These are phyloP conservation scores for Nanorana parkeri DNA, from an alignment of 2,113 vertebrate species.

Conservation along the genomic window DNA sequence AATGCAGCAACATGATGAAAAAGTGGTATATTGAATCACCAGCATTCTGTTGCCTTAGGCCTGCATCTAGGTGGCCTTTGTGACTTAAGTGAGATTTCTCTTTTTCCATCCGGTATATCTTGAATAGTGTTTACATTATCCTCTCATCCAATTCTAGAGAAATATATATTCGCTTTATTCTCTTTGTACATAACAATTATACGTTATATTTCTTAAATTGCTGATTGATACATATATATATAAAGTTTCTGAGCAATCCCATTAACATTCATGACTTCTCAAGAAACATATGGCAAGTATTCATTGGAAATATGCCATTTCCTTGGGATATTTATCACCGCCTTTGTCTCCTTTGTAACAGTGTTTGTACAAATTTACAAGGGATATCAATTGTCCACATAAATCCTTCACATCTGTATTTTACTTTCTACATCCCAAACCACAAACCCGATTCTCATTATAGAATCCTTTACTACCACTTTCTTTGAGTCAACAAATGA, in stretches of 20 bases:
- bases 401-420: slow-evolving; percentile 59
- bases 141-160: neutral
- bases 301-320: slow-evolving; percentile 57
- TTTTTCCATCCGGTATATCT: neutral
- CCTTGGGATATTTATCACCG: slow-evolving; percentile 57
- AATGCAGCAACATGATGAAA: too few species aligned
- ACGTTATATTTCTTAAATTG: slow-evolving; percentile 41
- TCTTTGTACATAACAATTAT: neutral
- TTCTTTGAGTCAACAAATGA: slow-evolving; percentile 58
- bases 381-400: slow-evolving; percentile 58
- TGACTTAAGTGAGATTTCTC: neutral
- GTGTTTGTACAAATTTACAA: slow-evolving; percentile 58
- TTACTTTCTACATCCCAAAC: slow-evolving; percentile 58
- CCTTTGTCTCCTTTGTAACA: slow-evolving; percentile 56
- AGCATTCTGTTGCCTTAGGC: neutral
- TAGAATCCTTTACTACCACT: slow-evolving; percentile 57
- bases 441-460: slow-evolving; percentile 58
- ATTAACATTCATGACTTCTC: slow-evolving; percentile 54
- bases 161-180: slow-evolving; percentile 1
- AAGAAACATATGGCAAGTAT: slow-evolving; percentile 56
- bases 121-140: neutral
- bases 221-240: slow-evolving; percentile 39
- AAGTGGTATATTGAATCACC: too few species aligned
- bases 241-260: slow-evolving; percentile 40
- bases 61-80: neutral